Evolutionary conservation across 2,113 vertebrate genomes (phyloP).

Genomic region (Carassius carassius): DNA sequence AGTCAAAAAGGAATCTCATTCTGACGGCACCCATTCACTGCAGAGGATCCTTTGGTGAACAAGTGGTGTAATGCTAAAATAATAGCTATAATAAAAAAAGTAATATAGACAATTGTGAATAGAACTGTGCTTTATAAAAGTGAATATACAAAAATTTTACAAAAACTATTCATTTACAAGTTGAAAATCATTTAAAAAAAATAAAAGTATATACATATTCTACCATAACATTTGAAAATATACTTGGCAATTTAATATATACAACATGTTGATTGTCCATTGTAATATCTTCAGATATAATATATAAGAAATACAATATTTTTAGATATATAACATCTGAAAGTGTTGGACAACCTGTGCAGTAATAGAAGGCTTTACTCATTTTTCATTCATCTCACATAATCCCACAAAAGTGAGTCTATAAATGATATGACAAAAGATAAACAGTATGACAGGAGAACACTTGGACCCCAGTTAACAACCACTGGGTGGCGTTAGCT

Average conservation of each 20-base stretch:
- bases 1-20: neutral
- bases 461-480: neutral
- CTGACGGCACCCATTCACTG: neutral
- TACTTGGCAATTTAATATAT: neutral
- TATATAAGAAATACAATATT: no score
- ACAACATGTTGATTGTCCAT: neutral
- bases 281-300: neutral
- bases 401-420: neutral
- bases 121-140: neutral
- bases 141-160: neutral
- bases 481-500: conserved; percentile 24
- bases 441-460: neutral
- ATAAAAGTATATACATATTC: neutral
- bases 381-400: neutral
- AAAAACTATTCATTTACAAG: neutral
- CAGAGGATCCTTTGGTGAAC: neutral
- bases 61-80: neutral
- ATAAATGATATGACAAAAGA: neutral
- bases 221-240: neutral
- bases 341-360: neutral
- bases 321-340: neutral
- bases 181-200: neutral
- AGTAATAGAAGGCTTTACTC: neutral
- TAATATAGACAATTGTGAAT: neutral
- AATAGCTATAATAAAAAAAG: neutral